These are phyloP conservation scores for Bombus balteatus DNA, from an alignment of 1,140 invertebrate species.

Conservation along the genomic window DNA sequence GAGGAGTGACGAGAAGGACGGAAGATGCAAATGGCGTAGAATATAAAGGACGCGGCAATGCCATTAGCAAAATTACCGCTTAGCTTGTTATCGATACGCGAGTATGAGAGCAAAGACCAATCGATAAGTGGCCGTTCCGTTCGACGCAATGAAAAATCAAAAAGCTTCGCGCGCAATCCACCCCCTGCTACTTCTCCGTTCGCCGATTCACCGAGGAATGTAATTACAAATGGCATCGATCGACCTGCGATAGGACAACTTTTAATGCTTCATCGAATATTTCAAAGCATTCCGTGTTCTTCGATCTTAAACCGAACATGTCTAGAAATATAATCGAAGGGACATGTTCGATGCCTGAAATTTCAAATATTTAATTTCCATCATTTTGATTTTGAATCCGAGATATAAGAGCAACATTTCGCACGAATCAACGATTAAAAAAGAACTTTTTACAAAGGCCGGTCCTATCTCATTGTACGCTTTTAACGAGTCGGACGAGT, in stretches of 20 bases:
- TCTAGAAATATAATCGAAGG: neutral
- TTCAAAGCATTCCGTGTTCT: neutral
- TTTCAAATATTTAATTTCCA: neutral
- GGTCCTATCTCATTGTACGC: neutral
- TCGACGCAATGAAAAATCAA: slow-evolving; percentile 37
- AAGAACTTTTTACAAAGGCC: neutral
- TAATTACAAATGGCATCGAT: slow-evolving; percentile 35
- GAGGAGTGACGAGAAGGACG: neutral
- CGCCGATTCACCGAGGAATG: slow-evolving; percentile 20
- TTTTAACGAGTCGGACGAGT: slow-evolving; percentile 1
- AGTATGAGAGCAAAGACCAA: slow-evolving; percentile 58
- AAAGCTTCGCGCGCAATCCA: slow-evolving; percentile 16
- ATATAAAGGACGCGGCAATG: slow-evolving; percentile 69
- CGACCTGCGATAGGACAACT: neutral
- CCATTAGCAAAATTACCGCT: slow-evolving; percentile 80
- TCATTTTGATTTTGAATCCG: neutral
- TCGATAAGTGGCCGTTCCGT: slow-evolving; percentile 29
- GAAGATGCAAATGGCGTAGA: slow-evolving; percentile 55
- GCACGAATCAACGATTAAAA: neutral
- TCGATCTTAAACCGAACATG: too few relatives aligned
- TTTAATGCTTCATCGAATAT: slow-evolving; percentile 10
- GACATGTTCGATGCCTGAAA: neutral
- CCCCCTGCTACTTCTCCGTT: neutral
- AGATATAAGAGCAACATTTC: neutral
- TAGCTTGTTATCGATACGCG: slow-evolving; percentile 77